These are phyloP conservation scores for Idaea dimidiata DNA, from an alignment of 2,888 invertebrate genomes.

Conservation along the genomic window DNA sequence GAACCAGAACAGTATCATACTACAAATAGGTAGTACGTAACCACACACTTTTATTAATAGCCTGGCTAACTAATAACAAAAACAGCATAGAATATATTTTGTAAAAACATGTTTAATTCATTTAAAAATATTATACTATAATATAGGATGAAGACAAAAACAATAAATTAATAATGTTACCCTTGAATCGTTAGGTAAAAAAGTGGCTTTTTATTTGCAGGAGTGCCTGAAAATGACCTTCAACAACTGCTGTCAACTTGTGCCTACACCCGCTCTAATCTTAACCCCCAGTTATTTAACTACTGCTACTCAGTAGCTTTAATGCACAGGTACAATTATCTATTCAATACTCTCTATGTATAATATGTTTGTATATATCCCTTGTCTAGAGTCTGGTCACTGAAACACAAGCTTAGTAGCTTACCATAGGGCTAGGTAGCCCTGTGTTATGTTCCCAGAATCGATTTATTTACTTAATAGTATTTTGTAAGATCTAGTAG, in stretches of 20 bases:
- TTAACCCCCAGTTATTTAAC: constrained; percentile 91
- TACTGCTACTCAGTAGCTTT: constrained; percentile 89
- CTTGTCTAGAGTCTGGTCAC: too few relatives aligned
- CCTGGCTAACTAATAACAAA: neutral
- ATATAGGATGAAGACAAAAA: constrained; percentile 14
- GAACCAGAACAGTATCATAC: too few relatives aligned
- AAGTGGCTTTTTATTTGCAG: constrained; percentile 35
- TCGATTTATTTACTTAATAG: neutral
- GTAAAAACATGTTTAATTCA: constrained; percentile 15
- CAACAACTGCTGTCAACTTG: constrained; percentile 86
- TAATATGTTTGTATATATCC: too few relatives aligned
- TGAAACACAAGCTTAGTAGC: neutral
- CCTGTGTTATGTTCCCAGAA: neutral
- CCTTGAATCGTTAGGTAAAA: constrained; percentile 20
- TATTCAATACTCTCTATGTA: neutral
- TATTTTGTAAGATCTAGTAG: neutral
- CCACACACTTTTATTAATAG: too few relatives aligned
- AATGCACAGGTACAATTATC: constrained; percentile 81
- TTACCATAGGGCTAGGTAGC: too few relatives aligned
- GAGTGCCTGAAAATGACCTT: constrained; percentile 63
- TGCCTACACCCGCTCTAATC: constrained; percentile 85
- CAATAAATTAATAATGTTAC: constrained; percentile 19
- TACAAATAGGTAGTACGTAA: too few relatives aligned
- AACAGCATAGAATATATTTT: constrained; percentile 4
- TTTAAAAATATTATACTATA: constrained; percentile 7